phyloP scores from a whole-genome alignment of 1,140 invertebrate genomes.

The Stegodyphus mimosarum region DNA sequence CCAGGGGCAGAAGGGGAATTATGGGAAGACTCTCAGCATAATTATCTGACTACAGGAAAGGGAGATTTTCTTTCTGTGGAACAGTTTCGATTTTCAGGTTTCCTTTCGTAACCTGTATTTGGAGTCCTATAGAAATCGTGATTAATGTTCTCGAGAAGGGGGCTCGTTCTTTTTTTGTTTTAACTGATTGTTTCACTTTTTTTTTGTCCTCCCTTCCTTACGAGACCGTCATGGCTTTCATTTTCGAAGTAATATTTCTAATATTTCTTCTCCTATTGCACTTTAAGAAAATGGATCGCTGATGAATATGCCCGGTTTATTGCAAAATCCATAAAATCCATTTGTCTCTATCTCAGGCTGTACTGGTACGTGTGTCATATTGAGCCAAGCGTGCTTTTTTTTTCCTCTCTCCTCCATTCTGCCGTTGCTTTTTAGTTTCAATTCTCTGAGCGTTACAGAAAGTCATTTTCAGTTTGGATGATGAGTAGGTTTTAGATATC shows the following conservation, averaged over 20 bases:
- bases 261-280: not conserved
- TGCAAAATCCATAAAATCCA: slow-evolving; percentile 14
- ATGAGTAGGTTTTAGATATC: no score
- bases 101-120: slow-evolving; percentile 3
- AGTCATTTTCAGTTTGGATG: no score
- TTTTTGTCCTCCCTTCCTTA: not conserved
- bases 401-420: no score
- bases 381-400: no score
- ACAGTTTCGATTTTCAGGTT: slow-evolving; percentile 28
- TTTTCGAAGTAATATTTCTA: not conserved
- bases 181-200: not conserved
- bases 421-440: no score
- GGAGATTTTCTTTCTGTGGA: not conserved
- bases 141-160: slow-evolving; percentile 23
- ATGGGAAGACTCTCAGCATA: slow-evolving; percentile 20
- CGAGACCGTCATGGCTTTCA: not conserved
- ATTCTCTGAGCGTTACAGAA: no score
- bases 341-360: no score
- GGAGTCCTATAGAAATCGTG: slow-evolving; percentile 23
- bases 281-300: not conserved
- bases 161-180: not conserved
- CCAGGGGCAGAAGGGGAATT: not conserved
- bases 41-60: slow-evolving; percentile 13
- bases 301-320: not conserved
- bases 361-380: no score